These are phyloP conservation scores for Columba livia DNA, from an alignment of 2,113 vertebrate genomes.

Conservation along the genomic window DNA sequence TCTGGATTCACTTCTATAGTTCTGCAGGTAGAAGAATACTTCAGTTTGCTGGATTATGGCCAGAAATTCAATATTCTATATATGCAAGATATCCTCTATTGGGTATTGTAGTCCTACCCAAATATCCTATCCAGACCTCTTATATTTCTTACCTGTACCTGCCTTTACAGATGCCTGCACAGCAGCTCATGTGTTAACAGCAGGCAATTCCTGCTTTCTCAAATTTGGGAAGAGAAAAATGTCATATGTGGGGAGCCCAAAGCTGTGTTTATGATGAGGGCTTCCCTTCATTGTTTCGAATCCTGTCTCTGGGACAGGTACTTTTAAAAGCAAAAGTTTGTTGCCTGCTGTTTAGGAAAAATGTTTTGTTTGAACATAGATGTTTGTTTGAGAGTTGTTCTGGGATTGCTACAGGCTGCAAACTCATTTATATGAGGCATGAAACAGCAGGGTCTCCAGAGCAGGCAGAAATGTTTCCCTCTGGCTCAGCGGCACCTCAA, in stretches of 20 bases:
- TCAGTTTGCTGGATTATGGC: not conserved
- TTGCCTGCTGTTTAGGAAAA: constrained; percentile 5
- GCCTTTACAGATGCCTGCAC: not conserved
- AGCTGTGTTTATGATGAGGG: not conserved
- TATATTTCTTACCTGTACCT: not conserved
- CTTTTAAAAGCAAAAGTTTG: constrained; percentile 27
- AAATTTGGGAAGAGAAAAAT: not conserved
- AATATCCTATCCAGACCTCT: not conserved
- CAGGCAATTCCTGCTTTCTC: not conserved
- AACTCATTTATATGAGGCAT: not conserved
- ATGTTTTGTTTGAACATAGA: not conserved
- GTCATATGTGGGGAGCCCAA: not conserved
- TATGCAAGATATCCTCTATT: not conserved
- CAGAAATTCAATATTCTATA: not conserved
- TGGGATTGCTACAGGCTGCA: not conserved
- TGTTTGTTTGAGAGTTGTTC: constrained; percentile 10
- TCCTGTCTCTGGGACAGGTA: not conserved
- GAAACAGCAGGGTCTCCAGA: not conserved
- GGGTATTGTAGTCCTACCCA: not conserved
- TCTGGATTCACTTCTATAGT: not conserved
- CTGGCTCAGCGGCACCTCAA: not conserved
- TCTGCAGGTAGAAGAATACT: not conserved
- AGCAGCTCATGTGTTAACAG: not conserved
- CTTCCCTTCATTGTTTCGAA: not conserved
- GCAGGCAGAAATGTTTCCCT: constrained; percentile 5